Conservation (phyloP, 1,140 invertebrate genomes). For the Drosophila bocki region DNA sequence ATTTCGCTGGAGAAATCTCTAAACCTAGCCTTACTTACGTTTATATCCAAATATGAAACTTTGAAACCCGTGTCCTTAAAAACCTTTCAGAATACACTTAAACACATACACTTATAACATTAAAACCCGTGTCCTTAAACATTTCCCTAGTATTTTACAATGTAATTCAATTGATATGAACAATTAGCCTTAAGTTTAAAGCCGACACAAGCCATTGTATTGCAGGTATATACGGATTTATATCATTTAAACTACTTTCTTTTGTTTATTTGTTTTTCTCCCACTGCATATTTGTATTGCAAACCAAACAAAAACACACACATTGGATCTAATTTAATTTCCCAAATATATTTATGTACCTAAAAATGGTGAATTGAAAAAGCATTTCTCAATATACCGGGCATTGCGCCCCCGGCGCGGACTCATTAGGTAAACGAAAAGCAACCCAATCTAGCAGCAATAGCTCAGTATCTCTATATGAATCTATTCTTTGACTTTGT, state of each 20-base stretch:
- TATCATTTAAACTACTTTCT: conserved; percentile 44
- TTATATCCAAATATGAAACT: not conserved
- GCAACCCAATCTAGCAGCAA: conserved; percentile 24
- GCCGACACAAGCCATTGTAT: conserved; percentile 28
- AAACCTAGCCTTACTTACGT: not conserved
- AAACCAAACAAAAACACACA: conserved; percentile 36
- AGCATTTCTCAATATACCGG: conserved; percentile 84
- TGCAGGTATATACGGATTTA: conserved; percentile 45
- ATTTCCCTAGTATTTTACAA: conserved; percentile 7
- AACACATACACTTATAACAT: not conserved
- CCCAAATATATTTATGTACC: conserved; percentile 39
- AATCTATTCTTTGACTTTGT: conserved; percentile 34
- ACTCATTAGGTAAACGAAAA: conserved; percentile 82
- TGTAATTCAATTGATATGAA: not conserved
- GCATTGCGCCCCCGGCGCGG: conserved; percentile 81
- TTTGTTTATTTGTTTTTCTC: conserved; percentile 51
- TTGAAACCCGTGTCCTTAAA: conserved; percentile 18
- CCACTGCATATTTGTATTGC: conserved; percentile 46
- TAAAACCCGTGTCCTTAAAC: conserved; percentile 14
- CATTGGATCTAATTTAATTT: conserved; percentile 47
- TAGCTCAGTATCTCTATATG: conserved; percentile 1
- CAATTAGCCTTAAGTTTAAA: conserved; percentile 9
- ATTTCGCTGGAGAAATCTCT: not conserved
- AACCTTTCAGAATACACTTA: not conserved
- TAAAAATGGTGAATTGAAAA: conserved; percentile 59